Evolutionary conservation across 2,888 invertebrate species (phyloP), one percentile per base, ranked within the genome.

Genomic region (Epinotia nisella): DNA sequence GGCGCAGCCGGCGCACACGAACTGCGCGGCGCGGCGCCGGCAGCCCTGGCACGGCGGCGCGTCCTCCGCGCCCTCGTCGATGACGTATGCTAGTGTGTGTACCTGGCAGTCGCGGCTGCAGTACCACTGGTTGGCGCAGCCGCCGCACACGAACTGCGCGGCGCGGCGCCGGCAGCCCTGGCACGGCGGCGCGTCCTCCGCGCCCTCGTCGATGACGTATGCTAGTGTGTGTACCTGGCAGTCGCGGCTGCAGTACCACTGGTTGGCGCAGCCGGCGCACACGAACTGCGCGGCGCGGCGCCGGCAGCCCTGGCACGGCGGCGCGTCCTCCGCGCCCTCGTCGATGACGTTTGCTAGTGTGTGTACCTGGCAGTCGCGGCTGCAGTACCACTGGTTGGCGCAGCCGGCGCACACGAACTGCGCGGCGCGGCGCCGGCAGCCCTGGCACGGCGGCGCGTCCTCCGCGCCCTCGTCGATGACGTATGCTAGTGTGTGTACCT

Each of bases 381-480:
- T 98, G 94, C 98, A 98, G 90, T 98, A 98, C 98, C 98, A 98
- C 92, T 98, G 98, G 91, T 97, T 97, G 78, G 96, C 97, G 88
- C 98, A 98, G 64, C 97, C 97, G 59, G 97, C 97, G 87, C 98
- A 98, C 56, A 97, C 97, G 85, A 97, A 98, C 91, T 97, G 97
- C 75, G 98, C 97, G 80, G 96, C 95, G 76, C 96, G 95, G 21
- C 21, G 21, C 21, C 21, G 21, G 21, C 21, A 24, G 21, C 21
- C 21, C 21, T 24, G 21, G 21, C 21, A 24, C 21, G 21, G 21
- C 21, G 21, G 21, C 21, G 21, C 21, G 21, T 24, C 21, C 21
- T 24, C 21, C 21, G 21, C 29, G 5, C 29, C 29, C 29, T 29
- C 29, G 29, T 29, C 29, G 29, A 29, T 29, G 29, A 29, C 29